These are phyloP conservation scores for Andrena minutula DNA, from an alignment of 2,888 invertebrate genomes.

Conservation along the genomic window DNA sequence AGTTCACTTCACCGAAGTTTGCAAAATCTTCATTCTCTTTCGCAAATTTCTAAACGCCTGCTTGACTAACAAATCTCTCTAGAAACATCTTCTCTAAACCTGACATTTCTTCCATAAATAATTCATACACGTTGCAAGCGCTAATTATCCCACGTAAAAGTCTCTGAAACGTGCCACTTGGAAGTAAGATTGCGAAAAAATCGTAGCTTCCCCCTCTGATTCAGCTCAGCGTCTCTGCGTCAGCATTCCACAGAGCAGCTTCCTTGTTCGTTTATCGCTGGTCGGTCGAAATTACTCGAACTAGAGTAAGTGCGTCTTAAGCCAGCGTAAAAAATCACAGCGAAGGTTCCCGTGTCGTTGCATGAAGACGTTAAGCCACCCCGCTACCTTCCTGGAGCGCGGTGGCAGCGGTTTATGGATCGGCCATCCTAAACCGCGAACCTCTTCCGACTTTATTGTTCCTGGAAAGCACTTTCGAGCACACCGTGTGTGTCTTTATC, in stretches of 20 bases:
- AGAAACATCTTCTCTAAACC: too few species aligned
- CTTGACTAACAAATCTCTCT: too few species aligned
- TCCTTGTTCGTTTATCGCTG: background rate
- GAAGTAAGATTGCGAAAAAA: too few species aligned
- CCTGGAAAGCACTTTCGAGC: slow-evolving; percentile 42
- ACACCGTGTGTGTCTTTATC: slow-evolving; percentile 48
- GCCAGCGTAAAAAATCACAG: background rate
- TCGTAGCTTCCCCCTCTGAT: too few species aligned
- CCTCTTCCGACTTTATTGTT: slow-evolving; percentile 32
- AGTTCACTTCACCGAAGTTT: too few species aligned
- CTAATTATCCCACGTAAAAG: too few species aligned
- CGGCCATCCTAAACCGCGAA: background rate
- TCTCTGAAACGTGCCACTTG: too few species aligned
- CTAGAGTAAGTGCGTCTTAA: background rate
- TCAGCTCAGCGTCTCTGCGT: background rate
- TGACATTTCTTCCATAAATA: background rate
- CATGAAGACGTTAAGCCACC: slow-evolving; percentile 12
- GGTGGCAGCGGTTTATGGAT: background rate
- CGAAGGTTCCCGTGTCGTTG: background rate
- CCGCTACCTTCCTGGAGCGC: background rate
- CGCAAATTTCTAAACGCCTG: too few species aligned
- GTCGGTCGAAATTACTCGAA: background rate
- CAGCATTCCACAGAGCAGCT: background rate
- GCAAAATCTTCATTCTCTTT: too few species aligned
- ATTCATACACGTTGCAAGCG: background rate